Evolutionary conservation across 1,140 invertebrate genomes (phyloP).

Genomic region (Drosophila pachea): DNA sequence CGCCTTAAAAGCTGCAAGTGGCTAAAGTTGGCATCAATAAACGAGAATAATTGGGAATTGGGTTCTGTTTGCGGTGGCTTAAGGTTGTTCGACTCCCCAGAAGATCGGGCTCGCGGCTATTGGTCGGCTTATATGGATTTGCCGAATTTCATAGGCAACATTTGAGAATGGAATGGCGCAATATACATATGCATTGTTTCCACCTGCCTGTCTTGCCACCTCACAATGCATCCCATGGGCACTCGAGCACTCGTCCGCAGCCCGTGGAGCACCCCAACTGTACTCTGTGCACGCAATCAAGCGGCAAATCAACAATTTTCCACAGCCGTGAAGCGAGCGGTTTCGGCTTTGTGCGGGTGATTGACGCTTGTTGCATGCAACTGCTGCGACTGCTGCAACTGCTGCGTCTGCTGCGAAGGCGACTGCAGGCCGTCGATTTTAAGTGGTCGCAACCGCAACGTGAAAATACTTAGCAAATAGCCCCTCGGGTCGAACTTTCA

Average conservation of each 20-base stretch:
- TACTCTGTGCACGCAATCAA: constrained; percentile 70
- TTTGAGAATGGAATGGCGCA: too few relatives aligned
- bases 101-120: too few relatives aligned
- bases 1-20: neutral
- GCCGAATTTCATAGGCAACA: too few relatives aligned
- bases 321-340: constrained; percentile 71
- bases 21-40: neutral
- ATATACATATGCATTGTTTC: constrained; percentile 49
- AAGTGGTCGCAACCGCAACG: constrained; percentile 74
- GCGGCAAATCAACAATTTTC: constrained; percentile 77
- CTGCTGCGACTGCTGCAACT: constrained; percentile 17
- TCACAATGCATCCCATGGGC: constrained; percentile 59
- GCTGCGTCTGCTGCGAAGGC: constrained; percentile 24
- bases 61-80: too few relatives aligned
- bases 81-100: too few relatives aligned
- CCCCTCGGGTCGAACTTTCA: constrained; percentile 58
- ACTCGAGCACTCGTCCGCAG: constrained; percentile 42
- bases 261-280: constrained; percentile 15
- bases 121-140: too few relatives aligned
- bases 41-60: neutral
- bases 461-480: constrained; percentile 51
- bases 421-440: constrained; percentile 70
- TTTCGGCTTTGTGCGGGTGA: constrained; percentile 71
- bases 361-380: constrained; percentile 76
- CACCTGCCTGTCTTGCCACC: constrained; percentile 40